Evolutionary conservation across 1,140 invertebrate species (phyloP).

Genomic region (Zeugodacus cucurbitae): DNA sequence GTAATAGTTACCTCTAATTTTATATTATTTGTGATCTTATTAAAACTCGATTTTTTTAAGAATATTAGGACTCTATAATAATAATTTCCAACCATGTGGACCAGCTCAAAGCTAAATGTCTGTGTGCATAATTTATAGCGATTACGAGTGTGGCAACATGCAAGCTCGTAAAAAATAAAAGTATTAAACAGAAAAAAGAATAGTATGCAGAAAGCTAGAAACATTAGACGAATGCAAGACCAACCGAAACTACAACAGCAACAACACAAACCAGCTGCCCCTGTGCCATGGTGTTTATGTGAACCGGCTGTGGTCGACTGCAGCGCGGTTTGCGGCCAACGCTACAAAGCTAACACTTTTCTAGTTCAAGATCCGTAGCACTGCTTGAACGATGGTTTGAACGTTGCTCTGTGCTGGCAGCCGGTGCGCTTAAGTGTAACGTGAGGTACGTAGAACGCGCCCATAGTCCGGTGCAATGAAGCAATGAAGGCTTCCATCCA

Average conservation of each 20-base stretch:
- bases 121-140: conserved; percentile 18
- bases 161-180: neutral
- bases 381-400: neutral
- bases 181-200: neutral
- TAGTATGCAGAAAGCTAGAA: neutral
- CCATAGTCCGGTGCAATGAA: neutral
- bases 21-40: too few relatives aligned
- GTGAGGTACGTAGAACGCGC: neutral
- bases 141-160: conserved; percentile 19
- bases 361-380: neutral
- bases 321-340: neutral
- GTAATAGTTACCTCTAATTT: too few relatives aligned
- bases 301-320: conserved; percentile 7
- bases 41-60: neutral
- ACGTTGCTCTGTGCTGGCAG: neutral
- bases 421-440: conserved; percentile 3
- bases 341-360: neutral
- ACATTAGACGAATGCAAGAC: neutral
- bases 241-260: neutral
- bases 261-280: neutral
- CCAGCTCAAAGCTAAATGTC: conserved; percentile 20
- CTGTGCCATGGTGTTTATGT: neutral
- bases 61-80: neutral
- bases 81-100: neutral
- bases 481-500: neutral